Conservation (phyloP, 2,888 invertebrate species). For the Drosophila sordidula region DNA sequence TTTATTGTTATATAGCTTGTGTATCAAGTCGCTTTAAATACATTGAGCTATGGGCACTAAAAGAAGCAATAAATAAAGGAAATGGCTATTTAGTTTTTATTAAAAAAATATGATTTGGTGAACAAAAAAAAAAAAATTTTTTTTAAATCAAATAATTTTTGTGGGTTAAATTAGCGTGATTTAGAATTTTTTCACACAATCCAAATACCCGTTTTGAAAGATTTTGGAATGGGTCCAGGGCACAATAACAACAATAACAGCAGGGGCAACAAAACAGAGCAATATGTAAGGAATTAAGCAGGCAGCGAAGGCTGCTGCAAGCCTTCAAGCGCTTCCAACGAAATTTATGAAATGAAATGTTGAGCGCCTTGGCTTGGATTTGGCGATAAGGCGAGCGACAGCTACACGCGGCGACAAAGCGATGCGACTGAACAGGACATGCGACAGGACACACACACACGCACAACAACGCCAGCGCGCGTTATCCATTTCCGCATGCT, state of each 20-base stretch:
- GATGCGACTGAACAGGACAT: conserved; percentile 21
- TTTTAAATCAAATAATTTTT: no score
- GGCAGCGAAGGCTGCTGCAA: conserved; percentile 32
- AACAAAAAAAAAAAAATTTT: no score
- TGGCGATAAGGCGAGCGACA: conserved; percentile 38
- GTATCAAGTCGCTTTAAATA: no score
- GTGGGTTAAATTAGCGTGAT: no score
- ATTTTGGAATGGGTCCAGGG: no score
- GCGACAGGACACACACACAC: conserved; percentile 13
- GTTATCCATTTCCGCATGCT: conserved; percentile 55
- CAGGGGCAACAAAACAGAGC: conserved; percentile 13
- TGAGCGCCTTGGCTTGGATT: conserved; percentile 55
- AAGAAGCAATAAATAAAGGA: no score
- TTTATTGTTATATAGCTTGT: no score
- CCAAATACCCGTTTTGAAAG: no score
- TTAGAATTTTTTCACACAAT: no score
- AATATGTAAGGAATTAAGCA: conserved; percentile 63
- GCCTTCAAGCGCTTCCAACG: conserved; percentile 40
- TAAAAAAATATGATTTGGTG: no score
- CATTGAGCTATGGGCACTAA: no score
- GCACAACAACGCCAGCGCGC: conserved; percentile 1
- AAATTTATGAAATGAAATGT: conserved; percentile 65
- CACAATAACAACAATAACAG: conserved; percentile 8
- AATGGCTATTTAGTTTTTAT: no score
- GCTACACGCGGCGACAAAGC: conserved; percentile 10